A percentile compares a stretch with the other conserved stretches of the same genome.
Conservation (phyloP, 1,140 invertebrate species). For the Drosophila pruinosa region DNA sequence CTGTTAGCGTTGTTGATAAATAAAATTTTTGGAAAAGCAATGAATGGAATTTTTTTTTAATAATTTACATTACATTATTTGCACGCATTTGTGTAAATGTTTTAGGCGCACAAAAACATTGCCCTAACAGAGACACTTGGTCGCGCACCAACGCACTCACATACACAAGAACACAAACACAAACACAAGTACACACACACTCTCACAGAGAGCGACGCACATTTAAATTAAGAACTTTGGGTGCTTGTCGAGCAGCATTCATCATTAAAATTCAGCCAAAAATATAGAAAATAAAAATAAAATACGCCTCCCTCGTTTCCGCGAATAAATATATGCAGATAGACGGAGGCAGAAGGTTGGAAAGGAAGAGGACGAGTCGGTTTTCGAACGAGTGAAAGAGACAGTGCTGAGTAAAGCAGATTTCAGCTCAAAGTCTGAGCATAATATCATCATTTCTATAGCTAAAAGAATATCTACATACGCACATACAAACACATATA, state of each 20-base stretch:
- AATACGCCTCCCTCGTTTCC: conserved; percentile 9
- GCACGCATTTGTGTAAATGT: conserved; percentile 60
- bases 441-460: conserved; percentile 49
- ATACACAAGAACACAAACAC: background rate
- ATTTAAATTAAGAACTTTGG: conserved; percentile 43
- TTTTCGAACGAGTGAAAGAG: background rate
- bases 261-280: conserved; percentile 62
- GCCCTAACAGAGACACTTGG: background rate
- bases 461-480: conserved; percentile 4
- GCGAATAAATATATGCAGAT: background rate
- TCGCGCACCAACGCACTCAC: background rate
- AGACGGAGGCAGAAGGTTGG: background rate
- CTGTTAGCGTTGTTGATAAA: conserved; percentile 41
- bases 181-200: background rate
- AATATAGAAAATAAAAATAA: conserved; percentile 47
- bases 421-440: conserved; percentile 44
- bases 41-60: conserved; percentile 38
- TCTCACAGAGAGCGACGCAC: background rate
- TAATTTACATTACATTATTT: conserved; percentile 63
- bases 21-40: conserved; percentile 34
- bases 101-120: conserved; percentile 5
- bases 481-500: background rate
- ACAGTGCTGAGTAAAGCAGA: conserved; percentile 6
- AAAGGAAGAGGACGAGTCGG: background rate
- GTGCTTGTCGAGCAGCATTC: conserved; percentile 41